phyloP scores from a whole-genome alignment of 2,113 vertebrate species.

The Odontesthes bonariensis region DNA sequence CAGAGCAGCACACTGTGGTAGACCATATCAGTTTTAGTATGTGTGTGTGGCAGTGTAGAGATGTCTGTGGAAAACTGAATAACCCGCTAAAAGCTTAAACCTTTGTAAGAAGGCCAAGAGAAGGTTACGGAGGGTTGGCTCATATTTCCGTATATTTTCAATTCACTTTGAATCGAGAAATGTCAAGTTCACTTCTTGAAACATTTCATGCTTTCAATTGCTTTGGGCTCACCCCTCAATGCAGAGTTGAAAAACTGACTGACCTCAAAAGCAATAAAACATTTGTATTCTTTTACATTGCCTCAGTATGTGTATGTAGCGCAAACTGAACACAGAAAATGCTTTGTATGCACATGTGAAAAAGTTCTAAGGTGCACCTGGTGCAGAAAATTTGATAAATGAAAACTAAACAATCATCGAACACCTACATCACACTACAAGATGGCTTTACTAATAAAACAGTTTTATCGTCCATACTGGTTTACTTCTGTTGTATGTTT shows the following conservation, averaged over 20 bases:
- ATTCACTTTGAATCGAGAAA: constrained; percentile 75
- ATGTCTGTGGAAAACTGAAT: constrained; percentile 43
- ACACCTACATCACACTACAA: too few species aligned
- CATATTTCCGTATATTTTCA: constrained; percentile 62
- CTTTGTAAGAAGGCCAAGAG: constrained; percentile 39
- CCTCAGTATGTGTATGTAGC: constrained; percentile 8
- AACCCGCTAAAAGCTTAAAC: constrained; percentile 57
- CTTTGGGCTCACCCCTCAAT: constrained; percentile 47
- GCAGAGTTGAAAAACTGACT: constrained; percentile 39
- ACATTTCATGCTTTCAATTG: constrained; percentile 19
- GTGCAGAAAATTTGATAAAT: too few species aligned
- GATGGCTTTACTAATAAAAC: too few species aligned
- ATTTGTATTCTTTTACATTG: constrained; percentile 5
- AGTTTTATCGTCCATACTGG: too few species aligned
- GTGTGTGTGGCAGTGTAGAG: constrained; percentile 12
- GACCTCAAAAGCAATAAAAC: constrained; percentile 17
- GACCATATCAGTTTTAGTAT: constrained; percentile 21
- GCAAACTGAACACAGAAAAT: neutral
- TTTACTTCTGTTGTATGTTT: too few species aligned
- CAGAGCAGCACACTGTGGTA: constrained; percentile 30
- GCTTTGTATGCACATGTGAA: too few species aligned
- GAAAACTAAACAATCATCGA: too few species aligned
- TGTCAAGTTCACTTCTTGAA: constrained; percentile 65
- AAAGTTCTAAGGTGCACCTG: too few species aligned
- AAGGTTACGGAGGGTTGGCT: constrained; percentile 46